These are phyloP conservation scores for Tympanoctomys barrerae DNA, from an alignment of 2,797 vertebrate species.

Conservation along the genomic window DNA sequence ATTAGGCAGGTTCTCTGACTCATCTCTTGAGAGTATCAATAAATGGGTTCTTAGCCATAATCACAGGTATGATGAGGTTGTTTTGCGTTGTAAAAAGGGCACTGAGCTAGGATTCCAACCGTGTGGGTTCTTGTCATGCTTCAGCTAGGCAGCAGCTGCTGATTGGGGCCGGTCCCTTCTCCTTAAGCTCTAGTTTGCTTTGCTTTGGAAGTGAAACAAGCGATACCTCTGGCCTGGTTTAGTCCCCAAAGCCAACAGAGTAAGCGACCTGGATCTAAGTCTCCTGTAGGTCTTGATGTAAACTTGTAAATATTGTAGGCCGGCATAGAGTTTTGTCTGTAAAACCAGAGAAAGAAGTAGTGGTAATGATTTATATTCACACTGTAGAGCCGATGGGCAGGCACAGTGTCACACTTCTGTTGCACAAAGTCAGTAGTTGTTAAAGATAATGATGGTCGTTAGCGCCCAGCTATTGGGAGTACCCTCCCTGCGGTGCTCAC, in stretches of 20 bases:
- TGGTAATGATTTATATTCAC: not conserved
- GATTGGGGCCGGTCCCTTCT: not conserved
- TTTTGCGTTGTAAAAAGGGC: not conserved
- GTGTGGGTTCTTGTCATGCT: accelerated
- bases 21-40: not conserved
- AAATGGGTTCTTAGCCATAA: not conserved
- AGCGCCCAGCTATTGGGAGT: accelerated
- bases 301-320: not conserved
- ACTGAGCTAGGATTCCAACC: not conserved
- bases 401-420: not conserved
- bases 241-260: not conserved
- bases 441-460: not conserved
- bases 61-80: not conserved
- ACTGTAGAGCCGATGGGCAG: not conserved
- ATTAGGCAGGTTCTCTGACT: not conserved
- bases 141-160: not conserved
- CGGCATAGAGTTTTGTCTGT: not conserved
- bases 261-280: not conserved
- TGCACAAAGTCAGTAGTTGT: not conserved
- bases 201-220: not conserved
- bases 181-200: not conserved
- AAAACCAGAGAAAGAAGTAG: not conserved
- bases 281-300: not conserved
- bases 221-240: not conserved
- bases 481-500: accelerated